Conservation (phyloP, 1,140 invertebrate species). For the Drosophila saltans region DNA sequence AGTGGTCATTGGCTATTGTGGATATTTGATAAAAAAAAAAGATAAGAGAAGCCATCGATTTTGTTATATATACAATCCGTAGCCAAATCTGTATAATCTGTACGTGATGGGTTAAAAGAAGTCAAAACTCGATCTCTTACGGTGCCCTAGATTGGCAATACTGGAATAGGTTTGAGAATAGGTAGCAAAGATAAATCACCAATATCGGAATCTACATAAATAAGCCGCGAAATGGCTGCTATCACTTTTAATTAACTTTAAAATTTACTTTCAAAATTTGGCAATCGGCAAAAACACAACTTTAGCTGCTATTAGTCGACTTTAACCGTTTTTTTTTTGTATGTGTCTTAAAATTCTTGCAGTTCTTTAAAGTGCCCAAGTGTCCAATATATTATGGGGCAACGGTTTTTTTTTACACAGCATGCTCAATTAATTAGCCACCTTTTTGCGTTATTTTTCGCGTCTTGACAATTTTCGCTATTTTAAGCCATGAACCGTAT, state of each 20-base stretch:
- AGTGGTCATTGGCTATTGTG: too few relatives aligned
- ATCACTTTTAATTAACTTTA: not conserved
- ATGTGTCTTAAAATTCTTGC: conserved; percentile 34
- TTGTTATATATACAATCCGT: too few relatives aligned
- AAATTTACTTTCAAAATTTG: conserved; percentile 28
- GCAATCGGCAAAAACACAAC: conserved; percentile 38
- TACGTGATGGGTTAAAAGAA: too few relatives aligned
- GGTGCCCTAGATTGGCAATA: too few relatives aligned
- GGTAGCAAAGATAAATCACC: too few relatives aligned
- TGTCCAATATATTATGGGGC: conserved; percentile 40
- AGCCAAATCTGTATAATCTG: too few relatives aligned
- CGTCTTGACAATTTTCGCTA: conserved; percentile 4
- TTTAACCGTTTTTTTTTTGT: conserved; percentile 32
- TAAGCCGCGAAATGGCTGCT: too few relatives aligned
- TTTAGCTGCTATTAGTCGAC: conserved; percentile 18
- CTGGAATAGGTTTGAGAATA: too few relatives aligned
- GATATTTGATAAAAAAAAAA: too few relatives aligned
- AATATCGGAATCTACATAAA: too few relatives aligned
- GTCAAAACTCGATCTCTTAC: too few relatives aligned
- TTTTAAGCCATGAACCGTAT: not conserved
- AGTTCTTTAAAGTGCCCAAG: conserved; percentile 37
- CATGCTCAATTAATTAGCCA: conserved; percentile 22
- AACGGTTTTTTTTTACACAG: conserved; percentile 35
- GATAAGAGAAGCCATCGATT: too few relatives aligned
- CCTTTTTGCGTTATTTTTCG: conserved; percentile 21